Evolutionary conservation across 2,113 vertebrate species (phyloP).

Genomic region (Gadus chalcogrammus): DNA sequence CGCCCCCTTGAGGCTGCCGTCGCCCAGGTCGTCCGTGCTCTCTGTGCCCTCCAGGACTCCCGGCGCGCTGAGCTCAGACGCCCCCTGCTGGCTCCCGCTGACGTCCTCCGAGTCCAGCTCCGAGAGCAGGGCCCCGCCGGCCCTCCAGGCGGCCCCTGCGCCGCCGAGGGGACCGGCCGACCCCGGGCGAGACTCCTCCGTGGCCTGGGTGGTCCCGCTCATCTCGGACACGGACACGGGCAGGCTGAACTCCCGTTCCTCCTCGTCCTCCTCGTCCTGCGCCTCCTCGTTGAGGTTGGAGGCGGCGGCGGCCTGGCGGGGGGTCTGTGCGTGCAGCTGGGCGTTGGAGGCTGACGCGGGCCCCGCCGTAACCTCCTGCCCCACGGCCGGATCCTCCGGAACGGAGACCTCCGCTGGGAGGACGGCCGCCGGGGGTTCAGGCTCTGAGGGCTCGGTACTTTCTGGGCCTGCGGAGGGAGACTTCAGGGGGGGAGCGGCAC

Average conservation of each 20-base stretch:
- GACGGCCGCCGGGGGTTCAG: conserved; percentile 1
- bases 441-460: conserved; percentile 15
- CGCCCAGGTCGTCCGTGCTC: conserved; percentile 75
- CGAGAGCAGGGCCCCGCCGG: conserved; percentile 59
- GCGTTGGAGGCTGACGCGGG: conserved; percentile 17
- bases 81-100: conserved; percentile 76
- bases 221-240: conserved; percentile 74
- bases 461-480: neutral
- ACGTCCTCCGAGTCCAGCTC: conserved; percentile 78
- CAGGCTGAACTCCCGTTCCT: conserved; percentile 70
- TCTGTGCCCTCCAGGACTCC: conserved; percentile 77
- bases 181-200: conserved; percentile 73
- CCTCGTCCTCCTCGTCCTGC: conserved; percentile 57
- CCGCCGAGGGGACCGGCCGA: conserved; percentile 64
- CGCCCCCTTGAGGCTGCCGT: conserved; percentile 74
- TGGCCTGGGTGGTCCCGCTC: conserved; percentile 77
- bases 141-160: conserved; percentile 62
- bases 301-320: conserved; percentile 11
- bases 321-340: neutral
- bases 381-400: conserved; percentile 26
- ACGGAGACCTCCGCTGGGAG: conserved; percentile 4
- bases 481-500: no score
- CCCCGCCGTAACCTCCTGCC: conserved; percentile 27
- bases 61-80: conserved; percentile 73
- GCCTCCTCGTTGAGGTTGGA: conserved; percentile 54